These are phyloP conservation scores for Sarotherodon lohbergeri DNA, from an alignment of 2,113 vertebrate genomes.

Conservation along the genomic window DNA sequence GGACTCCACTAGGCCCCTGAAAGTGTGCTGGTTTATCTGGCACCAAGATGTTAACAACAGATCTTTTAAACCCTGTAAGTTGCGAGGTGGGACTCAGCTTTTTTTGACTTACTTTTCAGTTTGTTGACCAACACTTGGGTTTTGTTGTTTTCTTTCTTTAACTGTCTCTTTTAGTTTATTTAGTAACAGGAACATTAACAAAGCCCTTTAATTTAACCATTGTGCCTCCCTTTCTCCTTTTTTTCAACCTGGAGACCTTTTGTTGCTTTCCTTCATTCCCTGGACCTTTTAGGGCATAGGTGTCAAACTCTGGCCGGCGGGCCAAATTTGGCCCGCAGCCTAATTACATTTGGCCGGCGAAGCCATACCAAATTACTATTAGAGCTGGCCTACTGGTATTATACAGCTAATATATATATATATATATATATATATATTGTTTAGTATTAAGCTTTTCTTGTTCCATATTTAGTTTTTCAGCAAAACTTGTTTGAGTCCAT, in stretches of 20 bases:
- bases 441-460: too few species aligned
- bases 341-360: too few species aligned
- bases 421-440: too few species aligned
- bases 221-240: accelerated
- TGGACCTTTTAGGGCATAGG: neutral
- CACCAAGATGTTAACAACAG: neutral
- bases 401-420: too few species aligned
- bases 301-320: too few species aligned
- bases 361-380: too few species aligned
- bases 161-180: accelerated
- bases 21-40: accelerated
- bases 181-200: accelerated
- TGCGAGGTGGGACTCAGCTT: neutral
- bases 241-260: neutral
- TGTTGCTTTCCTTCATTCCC: neutral
- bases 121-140: neutral
- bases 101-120: neutral
- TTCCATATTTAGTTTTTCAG: too few species aligned
- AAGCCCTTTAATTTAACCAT: neutral
- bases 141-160: neutral
- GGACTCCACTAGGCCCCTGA: neutral
- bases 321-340: too few species aligned
- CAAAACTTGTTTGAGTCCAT: too few species aligned
- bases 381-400: too few species aligned
- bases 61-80: accelerated